These are phyloP conservation scores for Strigamia crassipes DNA, from an alignment of 2,888 invertebrate species.

Conservation along the genomic window DNA sequence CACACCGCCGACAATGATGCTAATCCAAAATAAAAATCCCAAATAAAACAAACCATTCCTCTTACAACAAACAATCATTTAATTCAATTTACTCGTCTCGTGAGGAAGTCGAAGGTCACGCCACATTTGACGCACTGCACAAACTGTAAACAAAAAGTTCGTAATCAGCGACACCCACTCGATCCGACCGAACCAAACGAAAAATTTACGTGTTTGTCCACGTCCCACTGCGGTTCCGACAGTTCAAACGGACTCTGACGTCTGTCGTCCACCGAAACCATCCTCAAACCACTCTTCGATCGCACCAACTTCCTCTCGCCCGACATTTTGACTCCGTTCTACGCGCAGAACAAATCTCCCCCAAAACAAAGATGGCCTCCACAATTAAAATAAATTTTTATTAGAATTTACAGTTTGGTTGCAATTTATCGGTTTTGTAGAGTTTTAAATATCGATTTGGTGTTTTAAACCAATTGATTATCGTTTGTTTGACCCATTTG, in stretches of 20 bases:
- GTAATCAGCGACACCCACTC: background rate
- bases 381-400: too few species aligned
- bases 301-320: slow-evolving; percentile 55
- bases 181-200: background rate
- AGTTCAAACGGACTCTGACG: slow-evolving; percentile 61
- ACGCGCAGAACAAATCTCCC: background rate
- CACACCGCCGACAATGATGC: slow-evolving; percentile 64
- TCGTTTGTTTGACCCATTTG: background rate
- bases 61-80: background rate
- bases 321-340: slow-evolving; percentile 25
- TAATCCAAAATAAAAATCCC: slow-evolving; percentile 53
- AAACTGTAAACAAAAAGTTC: slow-evolving; percentile 55
- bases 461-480: background rate
- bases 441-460: background rate
- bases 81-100: slow-evolving; percentile 58
- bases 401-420: background rate
- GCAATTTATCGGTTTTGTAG: background rate
- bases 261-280: slow-evolving; percentile 58
- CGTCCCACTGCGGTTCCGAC: slow-evolving; percentile 62
- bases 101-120: slow-evolving; percentile 60
- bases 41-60: too few species aligned
- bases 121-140: slow-evolving; percentile 59
- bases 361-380: too few species aligned
- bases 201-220: slow-evolving; percentile 59
- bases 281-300: slow-evolving; percentile 62